These are phyloP conservation scores for Myiozetetes cayanensis DNA, from an alignment of 2,113 vertebrate species.

Conservation along the genomic window DNA sequence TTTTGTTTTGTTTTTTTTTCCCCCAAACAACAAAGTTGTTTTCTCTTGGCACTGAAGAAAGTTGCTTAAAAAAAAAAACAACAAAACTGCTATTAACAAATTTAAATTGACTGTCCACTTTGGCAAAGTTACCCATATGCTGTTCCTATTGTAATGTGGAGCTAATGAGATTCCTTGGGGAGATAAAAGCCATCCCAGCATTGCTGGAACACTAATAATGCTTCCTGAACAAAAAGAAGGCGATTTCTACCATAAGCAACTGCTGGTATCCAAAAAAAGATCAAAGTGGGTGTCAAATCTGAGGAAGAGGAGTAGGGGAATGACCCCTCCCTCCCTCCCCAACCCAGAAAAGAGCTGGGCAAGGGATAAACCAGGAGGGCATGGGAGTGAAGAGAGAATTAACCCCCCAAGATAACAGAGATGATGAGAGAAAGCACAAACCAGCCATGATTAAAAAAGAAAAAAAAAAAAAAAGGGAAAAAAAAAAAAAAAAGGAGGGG, in stretches of 20 bases:
- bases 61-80: neutral
- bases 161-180: slow-evolving; percentile 80
- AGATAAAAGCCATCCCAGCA: slow-evolving; percentile 68
- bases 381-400: neutral
- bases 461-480: neutral
- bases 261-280: neutral
- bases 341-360: neutral
- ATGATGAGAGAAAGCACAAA: neutral
- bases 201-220: slow-evolving; percentile 62
- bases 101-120: slow-evolving; percentile 75
- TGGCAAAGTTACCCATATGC: slow-evolving; percentile 63
- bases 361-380: neutral
- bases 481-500: fast-evolving
- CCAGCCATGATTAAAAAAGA: neutral
- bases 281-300: slow-evolving; percentile 22
- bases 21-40: slow-evolving; percentile 63
- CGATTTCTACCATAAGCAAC: neutral
- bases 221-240: slow-evolving; percentile 19
- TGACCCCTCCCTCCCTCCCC: neutral
- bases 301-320: neutral
- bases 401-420: neutral
- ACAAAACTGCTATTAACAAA: slow-evolving; percentile 71
- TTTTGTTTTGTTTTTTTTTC: neutral
- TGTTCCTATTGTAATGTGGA: slow-evolving; percentile 69
- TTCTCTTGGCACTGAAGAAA: slow-evolving; percentile 51